A percentile compares a stretch with the other conserved stretches of the same genome.
These are phyloP conservation scores for Frieseomelitta varia DNA, from an alignment of 1,140 invertebrate species.

Conservation along the genomic window DNA sequence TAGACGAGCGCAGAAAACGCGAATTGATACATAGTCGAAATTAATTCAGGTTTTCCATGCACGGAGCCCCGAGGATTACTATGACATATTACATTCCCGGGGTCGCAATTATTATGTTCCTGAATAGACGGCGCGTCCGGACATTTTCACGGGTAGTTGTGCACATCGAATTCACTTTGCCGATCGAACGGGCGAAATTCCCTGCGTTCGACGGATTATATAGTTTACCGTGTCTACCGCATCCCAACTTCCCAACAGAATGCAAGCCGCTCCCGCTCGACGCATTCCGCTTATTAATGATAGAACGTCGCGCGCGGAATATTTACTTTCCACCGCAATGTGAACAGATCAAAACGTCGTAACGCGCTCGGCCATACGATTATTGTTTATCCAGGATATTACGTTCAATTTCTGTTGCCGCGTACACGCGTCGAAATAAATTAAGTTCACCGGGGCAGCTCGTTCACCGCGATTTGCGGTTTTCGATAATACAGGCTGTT, in stretches of 20 bases:
- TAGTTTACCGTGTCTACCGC: slow-evolving; percentile 48
- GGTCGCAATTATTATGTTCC: slow-evolving; percentile 38
- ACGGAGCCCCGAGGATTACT: slow-evolving; percentile 27
- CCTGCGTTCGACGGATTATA: slow-evolving; percentile 46
- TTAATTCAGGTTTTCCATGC: slow-evolving; percentile 27
- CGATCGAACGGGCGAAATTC: slow-evolving; percentile 57
- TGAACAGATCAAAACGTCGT: slow-evolving; percentile 63
- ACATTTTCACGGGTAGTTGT: slow-evolving; percentile 52
- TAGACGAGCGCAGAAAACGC: not conserved
- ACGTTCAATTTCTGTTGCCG: slow-evolving; percentile 55
- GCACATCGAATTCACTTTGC: slow-evolving; percentile 65
- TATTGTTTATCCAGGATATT: slow-evolving; percentile 57
- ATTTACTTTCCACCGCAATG: slow-evolving; percentile 60
- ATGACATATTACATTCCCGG: slow-evolving; percentile 25
- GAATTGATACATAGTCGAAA: slow-evolving; percentile 15
- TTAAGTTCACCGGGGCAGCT: slow-evolving; percentile 30
- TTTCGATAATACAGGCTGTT: slow-evolving; percentile 45
- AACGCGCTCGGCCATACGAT: slow-evolving; percentile 55
- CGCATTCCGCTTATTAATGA: slow-evolving; percentile 60
- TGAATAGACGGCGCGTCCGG: slow-evolving; percentile 32
- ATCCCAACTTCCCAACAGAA: slow-evolving; percentile 53
- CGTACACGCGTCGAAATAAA: slow-evolving; percentile 47
- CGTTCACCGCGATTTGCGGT: slow-evolving; percentile 31
- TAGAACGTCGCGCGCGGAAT: slow-evolving; percentile 56
- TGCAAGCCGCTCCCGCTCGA: slow-evolving; percentile 1